phyloP scores from a whole-genome alignment of 2,888 invertebrate species.

The Cosmopolites sordidus region DNA sequence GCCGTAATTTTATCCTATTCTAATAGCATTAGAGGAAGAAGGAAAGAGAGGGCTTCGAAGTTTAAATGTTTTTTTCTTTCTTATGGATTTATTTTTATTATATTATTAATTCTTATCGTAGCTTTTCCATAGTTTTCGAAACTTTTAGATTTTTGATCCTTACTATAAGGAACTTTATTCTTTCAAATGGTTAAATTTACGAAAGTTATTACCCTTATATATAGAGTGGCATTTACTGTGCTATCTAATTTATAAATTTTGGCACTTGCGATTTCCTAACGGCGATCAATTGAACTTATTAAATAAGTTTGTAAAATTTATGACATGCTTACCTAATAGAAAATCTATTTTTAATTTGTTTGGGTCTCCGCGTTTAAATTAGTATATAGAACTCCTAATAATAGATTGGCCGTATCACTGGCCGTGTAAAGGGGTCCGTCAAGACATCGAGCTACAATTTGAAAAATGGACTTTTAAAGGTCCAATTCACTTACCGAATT shows the following conservation, averaged over 20 bases:
- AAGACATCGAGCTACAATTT: background rate
- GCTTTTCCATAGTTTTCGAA: too few relatives aligned
- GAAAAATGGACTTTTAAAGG: background rate
- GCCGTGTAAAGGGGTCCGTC: background rate
- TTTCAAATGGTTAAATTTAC: too few relatives aligned
- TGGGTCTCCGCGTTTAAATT: conserved; percentile 26
- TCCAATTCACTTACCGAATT: background rate
- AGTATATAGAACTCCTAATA: conserved; percentile 20
- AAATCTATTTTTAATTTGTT: conserved; percentile 27
- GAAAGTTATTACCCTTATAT: too few relatives aligned
- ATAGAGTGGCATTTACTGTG: too few relatives aligned
- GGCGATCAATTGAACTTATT: conserved; percentile 16
- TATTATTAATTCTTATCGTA: too few relatives aligned
- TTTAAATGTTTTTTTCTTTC: too few relatives aligned
- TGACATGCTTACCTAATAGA: conserved; percentile 24
- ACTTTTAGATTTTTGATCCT: too few relatives aligned
- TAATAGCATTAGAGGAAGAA: too few relatives aligned
- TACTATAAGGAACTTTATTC: too few relatives aligned
- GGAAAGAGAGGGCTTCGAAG: too few relatives aligned
- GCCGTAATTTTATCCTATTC: too few relatives aligned
- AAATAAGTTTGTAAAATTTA: conserved; percentile 21
- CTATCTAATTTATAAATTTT: background rate
- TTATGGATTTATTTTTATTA: too few relatives aligned
- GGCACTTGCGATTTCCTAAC: background rate
- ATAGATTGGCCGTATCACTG: background rate